phyloP scores from a whole-genome alignment of 2,888 invertebrate genomes.

The Chorisops tibialis region DNA sequence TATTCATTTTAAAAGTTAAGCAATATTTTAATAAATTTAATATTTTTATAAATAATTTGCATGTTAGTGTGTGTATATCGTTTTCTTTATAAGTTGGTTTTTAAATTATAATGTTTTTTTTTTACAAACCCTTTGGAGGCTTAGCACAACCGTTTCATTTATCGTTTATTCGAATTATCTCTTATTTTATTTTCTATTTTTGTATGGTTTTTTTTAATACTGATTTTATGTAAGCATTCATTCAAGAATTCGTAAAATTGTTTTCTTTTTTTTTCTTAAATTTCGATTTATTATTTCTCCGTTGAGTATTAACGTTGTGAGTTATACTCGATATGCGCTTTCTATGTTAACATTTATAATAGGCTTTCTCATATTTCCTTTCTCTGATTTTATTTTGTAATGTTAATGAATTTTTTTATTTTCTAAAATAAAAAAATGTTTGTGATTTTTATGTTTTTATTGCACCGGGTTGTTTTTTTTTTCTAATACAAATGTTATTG shows the following conservation, averaged over 20 bases:
- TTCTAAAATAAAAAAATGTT: background rate
- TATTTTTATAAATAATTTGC: constrained; percentile 3
- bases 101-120: constrained; percentile 18
- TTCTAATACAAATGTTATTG: background rate
- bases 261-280: background rate
- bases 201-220: background rate
- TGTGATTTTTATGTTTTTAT: background rate
- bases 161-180: constrained; percentile 5
- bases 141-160: constrained; percentile 32
- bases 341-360: constrained; percentile 28
- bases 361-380: constrained; percentile 18
- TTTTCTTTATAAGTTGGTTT: constrained; percentile 10
- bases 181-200: background rate
- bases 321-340: constrained; percentile 29
- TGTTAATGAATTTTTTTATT: background rate
- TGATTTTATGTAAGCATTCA: background rate
- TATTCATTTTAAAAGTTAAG: constrained; percentile 7
- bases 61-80: background rate
- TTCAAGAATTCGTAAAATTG: background rate
- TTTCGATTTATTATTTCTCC: background rate
- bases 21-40: constrained; percentile 10
- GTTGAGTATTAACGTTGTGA: background rate
- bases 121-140: constrained; percentile 28
- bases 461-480: background rate
- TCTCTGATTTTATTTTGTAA: constrained; percentile 1